These are phyloP conservation scores for Drosophila eugracilis DNA, from an alignment of 1,140 invertebrate species.

Conservation along the genomic window DNA sequence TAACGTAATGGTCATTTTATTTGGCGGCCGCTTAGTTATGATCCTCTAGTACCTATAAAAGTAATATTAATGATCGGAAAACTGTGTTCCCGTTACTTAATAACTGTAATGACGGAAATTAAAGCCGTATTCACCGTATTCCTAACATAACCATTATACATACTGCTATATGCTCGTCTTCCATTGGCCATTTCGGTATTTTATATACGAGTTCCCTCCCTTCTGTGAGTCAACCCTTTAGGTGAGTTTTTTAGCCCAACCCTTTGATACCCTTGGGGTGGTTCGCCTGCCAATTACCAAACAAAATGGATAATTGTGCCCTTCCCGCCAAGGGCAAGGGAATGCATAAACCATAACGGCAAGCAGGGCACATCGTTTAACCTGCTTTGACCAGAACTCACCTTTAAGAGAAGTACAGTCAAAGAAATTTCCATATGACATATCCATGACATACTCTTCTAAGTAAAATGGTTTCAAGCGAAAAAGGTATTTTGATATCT, in stretches of 20 bases:
- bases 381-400: conserved; percentile 44
- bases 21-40: conserved; percentile 44
- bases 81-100: conserved; percentile 36
- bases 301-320: conserved; percentile 42
- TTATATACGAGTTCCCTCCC: conserved; percentile 11
- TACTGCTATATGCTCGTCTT: neutral
- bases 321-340: neutral
- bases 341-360: neutral
- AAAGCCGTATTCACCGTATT: neutral
- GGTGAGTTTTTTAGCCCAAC: conserved; percentile 29
- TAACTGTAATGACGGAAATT: too few relatives aligned
- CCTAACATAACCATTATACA: too few relatives aligned
- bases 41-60: conserved; percentile 21
- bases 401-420: too few relatives aligned
- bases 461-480: too few relatives aligned
- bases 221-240: conserved; percentile 44
- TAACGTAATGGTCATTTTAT: conserved; percentile 82
- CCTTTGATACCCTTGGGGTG: conserved; percentile 47
- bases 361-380: conserved; percentile 47
- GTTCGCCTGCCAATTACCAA: conserved; percentile 12
- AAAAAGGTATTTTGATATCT: too few relatives aligned
- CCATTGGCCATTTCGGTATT: conserved; percentile 51
- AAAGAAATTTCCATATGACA: too few relatives aligned
- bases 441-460: too few relatives aligned
- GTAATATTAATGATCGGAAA: neutral